Evolutionary conservation across 2,113 vertebrate genomes (phyloP), one percentile per base, ranked within the genome.

Genomic region (Sinocyclocheilus anophthalmus): DNA sequence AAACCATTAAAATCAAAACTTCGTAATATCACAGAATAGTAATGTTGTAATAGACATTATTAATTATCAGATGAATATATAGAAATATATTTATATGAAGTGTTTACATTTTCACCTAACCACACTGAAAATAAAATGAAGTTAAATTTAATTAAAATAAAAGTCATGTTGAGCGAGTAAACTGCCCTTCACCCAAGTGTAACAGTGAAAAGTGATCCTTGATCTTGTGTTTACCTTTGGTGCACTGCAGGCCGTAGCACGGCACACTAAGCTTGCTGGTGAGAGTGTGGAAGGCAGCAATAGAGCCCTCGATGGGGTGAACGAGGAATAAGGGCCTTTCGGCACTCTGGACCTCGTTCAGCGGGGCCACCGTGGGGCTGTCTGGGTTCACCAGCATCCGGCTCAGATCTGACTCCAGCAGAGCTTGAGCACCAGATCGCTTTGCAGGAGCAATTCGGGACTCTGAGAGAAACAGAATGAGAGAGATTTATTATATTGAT

Each of bases 201-300:
- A 39, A 12, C 45, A 57, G 0, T n/a, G 2, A 48, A 45, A 11
- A 45, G 14, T 24, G 26, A 13, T 22, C 8, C 5, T 5, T 37
- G 4, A 48, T 22, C 45, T 33, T 48, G 18, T n/a, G n/a, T 75
- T 48, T 59, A 99, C 98, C 98, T 96, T 93, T 94, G 3, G 97
- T 99, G 92, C 97, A 99, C 93, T 99, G 97, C 30, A 99, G 91
- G 48, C 98, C 98, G 0, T 97, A 98, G 92, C 97, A 97, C 10
- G 97, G 97, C 76, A 99, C 50, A 1, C 92, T 96, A 37, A 99
- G 97, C 89, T 92, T 96, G 92, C 95, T 91, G 0, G 97, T 94
- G 0, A 99, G 95, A 1, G 91, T 94, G 84, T 88, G 87, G 92
- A 99, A 98, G 24, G 97, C 96, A 0, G 92, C n/a, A 61, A 91